A percentile compares a stretch with the other conserved stretches of the same genome.
phyloP scores from a whole-genome alignment of 92 coral and sea anemone species.

The Montipora capitata region DNA sequence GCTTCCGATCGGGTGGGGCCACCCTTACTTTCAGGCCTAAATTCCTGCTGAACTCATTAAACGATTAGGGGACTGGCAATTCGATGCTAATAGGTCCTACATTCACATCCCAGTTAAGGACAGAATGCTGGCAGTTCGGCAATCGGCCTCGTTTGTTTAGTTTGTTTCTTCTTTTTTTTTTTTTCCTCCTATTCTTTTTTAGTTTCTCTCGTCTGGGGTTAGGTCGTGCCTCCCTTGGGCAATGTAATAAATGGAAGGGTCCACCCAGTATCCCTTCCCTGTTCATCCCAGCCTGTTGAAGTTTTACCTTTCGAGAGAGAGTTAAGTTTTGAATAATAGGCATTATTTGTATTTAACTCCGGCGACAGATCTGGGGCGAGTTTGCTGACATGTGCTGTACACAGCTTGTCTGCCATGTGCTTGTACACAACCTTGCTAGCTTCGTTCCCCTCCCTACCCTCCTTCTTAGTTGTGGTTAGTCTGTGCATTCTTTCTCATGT shows the following conservation, averaged over 20 bases:
- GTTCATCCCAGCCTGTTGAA: not conserved
- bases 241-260: not conserved
- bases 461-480: not conserved
- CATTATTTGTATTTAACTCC: too few species aligned
- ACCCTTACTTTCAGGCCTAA: constrained; percentile 36
- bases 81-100: constrained; percentile 31
- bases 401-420: too few species aligned
- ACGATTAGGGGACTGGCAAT: constrained; percentile 36
- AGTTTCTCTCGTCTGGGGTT: not conserved
- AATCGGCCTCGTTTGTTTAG: constrained; percentile 21
- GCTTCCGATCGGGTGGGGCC: constrained; percentile 35
- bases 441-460: too few species aligned
- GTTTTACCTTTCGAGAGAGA: not conserved
- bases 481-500: not conserved
- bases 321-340: too few species aligned
- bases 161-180: not conserved
- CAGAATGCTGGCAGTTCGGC: constrained; percentile 37
- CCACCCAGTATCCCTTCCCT: not conserved
- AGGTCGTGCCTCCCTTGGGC: constrained; percentile 27
- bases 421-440: too few species aligned
- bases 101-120: constrained; percentile 45
- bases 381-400: too few species aligned
- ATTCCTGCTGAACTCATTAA: constrained; percentile 40
- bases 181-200: too few species aligned
- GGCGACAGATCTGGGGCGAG: too few species aligned